Percentiles rank a stretch among this genome's conserved stretches.
These are phyloP conservation scores for Turritopsis dohrnii DNA, from an alignment of 30 jellyfish, hydroid and myxozoan genomes.

Conservation along the genomic window DNA sequence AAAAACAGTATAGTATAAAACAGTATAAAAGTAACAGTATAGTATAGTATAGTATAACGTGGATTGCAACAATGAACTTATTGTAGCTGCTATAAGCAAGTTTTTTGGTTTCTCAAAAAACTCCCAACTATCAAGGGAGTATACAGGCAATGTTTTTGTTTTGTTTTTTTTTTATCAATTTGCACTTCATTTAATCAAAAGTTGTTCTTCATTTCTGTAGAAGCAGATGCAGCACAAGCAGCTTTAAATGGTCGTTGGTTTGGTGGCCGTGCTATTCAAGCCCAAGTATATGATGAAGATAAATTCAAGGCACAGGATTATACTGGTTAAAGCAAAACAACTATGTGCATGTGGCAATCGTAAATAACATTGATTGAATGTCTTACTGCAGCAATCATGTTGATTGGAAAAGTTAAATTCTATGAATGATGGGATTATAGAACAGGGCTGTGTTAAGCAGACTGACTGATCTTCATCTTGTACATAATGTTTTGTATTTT, in stretches of 20 bases:
- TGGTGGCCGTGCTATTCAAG: conserved; percentile 90
- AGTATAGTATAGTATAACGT: too few relatives aligned
- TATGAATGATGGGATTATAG: neutral
- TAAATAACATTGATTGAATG: neutral
- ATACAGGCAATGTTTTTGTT: too few relatives aligned
- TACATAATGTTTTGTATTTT: neutral
- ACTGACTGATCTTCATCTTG: neutral
- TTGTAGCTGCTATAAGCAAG: too few relatives aligned
- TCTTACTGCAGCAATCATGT: neutral
- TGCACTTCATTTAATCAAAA: too few relatives aligned
- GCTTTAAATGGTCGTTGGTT: conserved; percentile 98
- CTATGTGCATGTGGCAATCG: neutral
- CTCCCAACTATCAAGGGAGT: too few relatives aligned
- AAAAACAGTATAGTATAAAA: too few relatives aligned
- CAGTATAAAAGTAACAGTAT: too few relatives aligned
- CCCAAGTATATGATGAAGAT: conserved; percentile 86
- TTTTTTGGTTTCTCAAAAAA: too few relatives aligned
- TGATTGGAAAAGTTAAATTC: neutral
- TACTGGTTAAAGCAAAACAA: conserved; percentile 26
- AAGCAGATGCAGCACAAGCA: conserved; percentile 93
- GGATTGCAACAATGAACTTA: too few relatives aligned
- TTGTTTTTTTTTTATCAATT: too few relatives aligned
- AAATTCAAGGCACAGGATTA: conserved; percentile 79
- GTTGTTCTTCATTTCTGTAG: too few relatives aligned
- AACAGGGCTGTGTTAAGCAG: neutral